Base-by-base conservation (phyloP, 2,888 invertebrate genomes). In the Metacarcinus magister region DNA sequence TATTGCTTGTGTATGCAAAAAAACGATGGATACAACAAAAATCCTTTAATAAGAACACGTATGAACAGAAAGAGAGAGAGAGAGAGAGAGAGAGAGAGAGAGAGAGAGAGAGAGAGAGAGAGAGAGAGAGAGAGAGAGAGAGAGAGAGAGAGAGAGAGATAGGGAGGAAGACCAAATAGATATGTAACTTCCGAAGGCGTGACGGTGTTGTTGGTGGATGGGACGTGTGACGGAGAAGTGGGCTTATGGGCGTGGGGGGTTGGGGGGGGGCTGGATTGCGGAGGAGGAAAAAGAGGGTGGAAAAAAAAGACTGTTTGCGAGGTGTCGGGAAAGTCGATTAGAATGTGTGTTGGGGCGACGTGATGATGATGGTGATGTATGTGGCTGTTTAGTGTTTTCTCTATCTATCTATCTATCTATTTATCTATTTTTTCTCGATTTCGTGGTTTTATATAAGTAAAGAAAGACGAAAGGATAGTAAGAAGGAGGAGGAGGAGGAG, bases 71-170 rank as follows among this genome's bases (percentile, higher is more conserved):
- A n/a, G n/a, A n/a, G 46, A 46, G 46, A 46, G 46, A 46, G 46
- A 46, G 46, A 46, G 46, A 46, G 46, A 46, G 46, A 46, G 46
- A 46, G 46, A 54, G 10, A 54, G 10, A 54, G 10, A 54, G 10
- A 2, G 10, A 54, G 54, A 54, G 54, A 54, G 54, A 54, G 54
- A 54, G 54, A 54, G 54, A 54, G 54, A 54, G 54, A 54, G 54
- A 54, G 54, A 54, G 54, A 54, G 54, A 54, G 32, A 44, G 82
- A 94, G 0, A 94, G 75, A 94, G 43, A 75, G 94, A 94, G 75
- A 82, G n/a, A 94, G 82, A 16, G 87, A 13, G n/a, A 82, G 94
- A 82, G 82, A 44, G 7, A n/a, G n/a, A n/a, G 2, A 44, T 16
- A 13, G 44, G 23, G 32, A 67, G 75, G 44, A 43, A 44, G 43